Evolutionary conservation across 2,888 invertebrate species (phyloP), one percentile per base, ranked within the genome.

Genomic region (Alitta virens): DNA sequence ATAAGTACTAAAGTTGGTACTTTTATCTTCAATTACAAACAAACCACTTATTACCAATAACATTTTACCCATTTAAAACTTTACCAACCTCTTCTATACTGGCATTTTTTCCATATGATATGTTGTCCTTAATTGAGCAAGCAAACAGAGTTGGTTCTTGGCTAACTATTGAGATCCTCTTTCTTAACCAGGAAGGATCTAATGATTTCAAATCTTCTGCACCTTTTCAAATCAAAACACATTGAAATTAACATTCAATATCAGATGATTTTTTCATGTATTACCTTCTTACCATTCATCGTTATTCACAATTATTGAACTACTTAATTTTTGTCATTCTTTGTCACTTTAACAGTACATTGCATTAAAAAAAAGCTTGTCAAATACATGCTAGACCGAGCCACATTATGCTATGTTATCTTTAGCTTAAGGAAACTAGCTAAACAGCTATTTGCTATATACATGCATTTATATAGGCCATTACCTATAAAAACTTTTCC

Each of bases 91-190:
- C 69, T 2, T 71, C 51, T 16, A 68, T 67, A 7, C 74, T 72
- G n/a, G 70, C 68, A 21, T 66, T 52, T 26, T 67, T 67, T 18
- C 80, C 80, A 65, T 77, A 80, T 0, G 76, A 69, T 18, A 80
- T 79, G 64, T 80, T 80, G 40, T 80, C 79, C 53, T 72, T 73
- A 50, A 80, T 78, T 49, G 77, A 77, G 58, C 76, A 77, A 40
- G 77, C 78, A 74, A 79, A 79, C 60, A 79, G 65, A 5, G 75
- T 75, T 1, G 79, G 79, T 60, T 79, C 79, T 68, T 79, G 79
- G 62, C 76, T 74, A 21, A 79, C 79, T 74, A 78, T 74, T 33
- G 33, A 33, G 33, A 33, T 33, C 33, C 33, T 33, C 12, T 33
- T 33, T 33, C 33, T 5, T 7, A 77, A 75, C 78, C 78, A 79